Evolutionary conservation across 2,888 invertebrate genomes (phyloP).

Genomic region (Ormia ochracea): DNA sequence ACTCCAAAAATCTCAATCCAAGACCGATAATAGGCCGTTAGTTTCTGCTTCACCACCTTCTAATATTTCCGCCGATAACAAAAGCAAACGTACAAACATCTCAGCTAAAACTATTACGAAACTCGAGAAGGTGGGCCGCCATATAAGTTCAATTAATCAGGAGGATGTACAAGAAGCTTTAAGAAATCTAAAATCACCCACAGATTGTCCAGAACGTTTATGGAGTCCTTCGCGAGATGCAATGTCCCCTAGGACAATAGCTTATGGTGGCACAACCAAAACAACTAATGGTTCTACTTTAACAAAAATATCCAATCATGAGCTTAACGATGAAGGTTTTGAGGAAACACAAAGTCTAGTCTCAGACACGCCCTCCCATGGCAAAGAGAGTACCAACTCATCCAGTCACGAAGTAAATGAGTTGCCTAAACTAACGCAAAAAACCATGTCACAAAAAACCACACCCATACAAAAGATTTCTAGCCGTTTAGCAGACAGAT

Average conservation of each 20-base stretch:
- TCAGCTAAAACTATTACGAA: constrained; percentile 71
- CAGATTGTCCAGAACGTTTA: constrained; percentile 80
- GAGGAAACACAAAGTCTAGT: constrained; percentile 93
- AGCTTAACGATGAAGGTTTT: constrained; percentile 90
- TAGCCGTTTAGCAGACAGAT: constrained; percentile 67
- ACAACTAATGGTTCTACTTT: constrained; percentile 59
- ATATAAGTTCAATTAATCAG: constrained; percentile 84
- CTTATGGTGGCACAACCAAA: constrained; percentile 27
- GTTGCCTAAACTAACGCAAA: constrained; percentile 60
- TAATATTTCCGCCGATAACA: not conserved
- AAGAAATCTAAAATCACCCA: constrained; percentile 81
- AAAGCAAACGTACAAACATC: constrained; percentile 39
- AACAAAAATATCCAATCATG: constrained; percentile 76
- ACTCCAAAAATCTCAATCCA: constrained; percentile 59
- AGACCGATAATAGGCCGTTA: constrained; percentile 54
- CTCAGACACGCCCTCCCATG: constrained; percentile 90
- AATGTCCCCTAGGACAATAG: constrained; percentile 58
- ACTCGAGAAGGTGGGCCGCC: constrained; percentile 79
- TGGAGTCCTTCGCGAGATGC: constrained; percentile 79
- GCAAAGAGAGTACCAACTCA: constrained; percentile 81
- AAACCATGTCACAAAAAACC: constrained; percentile 58
- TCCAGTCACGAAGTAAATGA: constrained; percentile 84
- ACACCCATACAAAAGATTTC: constrained; percentile 55
- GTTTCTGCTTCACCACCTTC: not conserved
- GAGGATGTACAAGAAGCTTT: constrained; percentile 84